Percentiles rank a stretch among this genome's conserved stretches.
phyloP scores from a whole-genome alignment of 2,888 invertebrate genomes.

The Trissolcus japonicus region DNA sequence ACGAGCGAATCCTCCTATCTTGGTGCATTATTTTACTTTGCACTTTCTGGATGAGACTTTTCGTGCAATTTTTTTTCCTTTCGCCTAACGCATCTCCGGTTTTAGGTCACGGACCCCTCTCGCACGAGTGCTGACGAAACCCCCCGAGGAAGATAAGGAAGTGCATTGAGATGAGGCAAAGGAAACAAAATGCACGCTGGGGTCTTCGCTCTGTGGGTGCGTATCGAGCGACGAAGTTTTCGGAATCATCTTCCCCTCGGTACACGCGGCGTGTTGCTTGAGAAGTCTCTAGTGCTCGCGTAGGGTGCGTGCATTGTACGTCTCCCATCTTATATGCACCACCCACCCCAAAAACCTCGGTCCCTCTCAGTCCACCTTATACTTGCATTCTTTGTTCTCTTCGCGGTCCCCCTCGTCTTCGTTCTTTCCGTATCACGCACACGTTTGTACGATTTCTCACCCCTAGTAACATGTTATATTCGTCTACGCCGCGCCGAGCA shows the following conservation, averaged over 20 bases:
- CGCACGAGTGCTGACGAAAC: not conserved
- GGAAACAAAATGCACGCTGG: constrained; percentile 62
- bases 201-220: constrained; percentile 59
- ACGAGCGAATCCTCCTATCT: not conserved
- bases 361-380: constrained; percentile 71
- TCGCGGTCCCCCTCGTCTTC: constrained; percentile 65
- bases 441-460: constrained; percentile 73
- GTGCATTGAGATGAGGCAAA: constrained; percentile 49
- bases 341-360: constrained; percentile 65
- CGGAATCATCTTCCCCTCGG: constrained; percentile 71
- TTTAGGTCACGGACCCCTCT: constrained; percentile 10
- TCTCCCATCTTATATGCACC: constrained; percentile 76
- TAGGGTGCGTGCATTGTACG: constrained; percentile 75
- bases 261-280: constrained; percentile 68
- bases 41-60: too few relatives aligned
- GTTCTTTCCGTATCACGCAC: constrained; percentile 65
- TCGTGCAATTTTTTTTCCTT: not conserved
- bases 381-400: constrained; percentile 75
- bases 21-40: not conserved
- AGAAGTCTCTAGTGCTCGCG: constrained; percentile 72
- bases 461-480: constrained; percentile 64
- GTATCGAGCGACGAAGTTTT: constrained; percentile 74
- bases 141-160: constrained; percentile 42
- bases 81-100: not conserved
- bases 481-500: constrained; percentile 65